Conservation (phyloP, 2,113 vertebrate species). For the Acrocephalus kingi region DNA sequence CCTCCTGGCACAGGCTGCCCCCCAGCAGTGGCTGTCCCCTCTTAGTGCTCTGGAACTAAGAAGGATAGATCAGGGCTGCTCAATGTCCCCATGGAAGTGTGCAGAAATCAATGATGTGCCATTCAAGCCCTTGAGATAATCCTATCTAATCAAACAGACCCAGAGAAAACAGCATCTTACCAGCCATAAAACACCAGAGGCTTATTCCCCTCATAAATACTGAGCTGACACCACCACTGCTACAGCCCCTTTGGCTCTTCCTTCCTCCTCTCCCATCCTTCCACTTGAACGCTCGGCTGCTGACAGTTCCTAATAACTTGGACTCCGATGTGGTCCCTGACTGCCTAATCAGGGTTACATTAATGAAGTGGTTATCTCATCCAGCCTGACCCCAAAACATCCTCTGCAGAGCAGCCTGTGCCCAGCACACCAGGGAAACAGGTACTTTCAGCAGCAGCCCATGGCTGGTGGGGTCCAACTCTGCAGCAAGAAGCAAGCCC, state of each 20-base stretch:
- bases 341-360: slow-evolving; percentile 45
- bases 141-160: slow-evolving; percentile 62
- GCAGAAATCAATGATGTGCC: slow-evolving; percentile 45
- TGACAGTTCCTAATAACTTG: slow-evolving; percentile 63
- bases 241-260: slow-evolving; percentile 55
- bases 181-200: slow-evolving; percentile 57
- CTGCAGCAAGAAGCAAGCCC: not conserved
- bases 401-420: not conserved
- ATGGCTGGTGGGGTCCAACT: not conserved
- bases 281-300: slow-evolving; percentile 47
- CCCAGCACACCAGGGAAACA: not conserved
- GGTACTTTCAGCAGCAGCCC: not conserved
- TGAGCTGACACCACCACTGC: slow-evolving; percentile 37
- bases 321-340: not conserved
- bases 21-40: not conserved
- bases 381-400: slow-evolving; percentile 17
- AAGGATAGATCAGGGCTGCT: not conserved
- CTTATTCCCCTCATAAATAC: slow-evolving; percentile 53
- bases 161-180: slow-evolving; percentile 46
- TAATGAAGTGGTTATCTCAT: slow-evolving; percentile 32
- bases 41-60: not conserved
- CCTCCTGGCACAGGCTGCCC: not conserved
- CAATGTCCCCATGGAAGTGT: not conserved
- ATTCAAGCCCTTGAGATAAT: slow-evolving; percentile 50
- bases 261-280: slow-evolving; percentile 38